Percentiles rank a stretch among this genome's conserved stretches.
Conservation (phyloP, 1,140 invertebrate genomes). For the Rhopalosiphum padi region DNA sequence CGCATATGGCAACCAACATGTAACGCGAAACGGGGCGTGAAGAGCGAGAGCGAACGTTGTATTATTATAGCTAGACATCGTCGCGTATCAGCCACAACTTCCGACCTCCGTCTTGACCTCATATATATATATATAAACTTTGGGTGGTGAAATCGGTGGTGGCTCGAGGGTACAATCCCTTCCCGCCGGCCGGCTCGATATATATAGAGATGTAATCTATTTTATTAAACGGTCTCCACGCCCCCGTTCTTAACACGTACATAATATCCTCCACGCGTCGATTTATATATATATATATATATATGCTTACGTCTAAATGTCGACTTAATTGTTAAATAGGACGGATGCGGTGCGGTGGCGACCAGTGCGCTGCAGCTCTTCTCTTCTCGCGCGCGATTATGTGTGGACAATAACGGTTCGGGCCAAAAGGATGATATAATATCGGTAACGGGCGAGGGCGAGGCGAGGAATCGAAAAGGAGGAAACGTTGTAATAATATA, state of each 20-base stretch:
- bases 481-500: neutral
- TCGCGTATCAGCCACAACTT: constrained; percentile 1
- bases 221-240: constrained; percentile 42
- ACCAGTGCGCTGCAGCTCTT: too few relatives aligned
- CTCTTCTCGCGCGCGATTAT: too few relatives aligned
- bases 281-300: neutral
- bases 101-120: constrained; percentile 34
- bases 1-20: neutral
- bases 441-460: neutral
- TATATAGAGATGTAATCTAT: constrained; percentile 42
- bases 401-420: neutral
- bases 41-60: neutral
- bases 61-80: neutral
- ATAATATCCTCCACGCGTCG: neutral
- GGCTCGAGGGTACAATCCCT: neutral
- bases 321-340: neutral
- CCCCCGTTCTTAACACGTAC: neutral
- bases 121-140: neutral
- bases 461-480: neutral
- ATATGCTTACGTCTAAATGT: neutral
- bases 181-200: neutral
- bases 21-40: neutral
- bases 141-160: neutral
- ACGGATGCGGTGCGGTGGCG: neutral
- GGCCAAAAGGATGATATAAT: constrained; percentile 1